These are phyloP conservation scores for Pangasius mekongensis DNA, from an alignment of 2,797 vertebrate genomes.

Conservation along the genomic window DNA sequence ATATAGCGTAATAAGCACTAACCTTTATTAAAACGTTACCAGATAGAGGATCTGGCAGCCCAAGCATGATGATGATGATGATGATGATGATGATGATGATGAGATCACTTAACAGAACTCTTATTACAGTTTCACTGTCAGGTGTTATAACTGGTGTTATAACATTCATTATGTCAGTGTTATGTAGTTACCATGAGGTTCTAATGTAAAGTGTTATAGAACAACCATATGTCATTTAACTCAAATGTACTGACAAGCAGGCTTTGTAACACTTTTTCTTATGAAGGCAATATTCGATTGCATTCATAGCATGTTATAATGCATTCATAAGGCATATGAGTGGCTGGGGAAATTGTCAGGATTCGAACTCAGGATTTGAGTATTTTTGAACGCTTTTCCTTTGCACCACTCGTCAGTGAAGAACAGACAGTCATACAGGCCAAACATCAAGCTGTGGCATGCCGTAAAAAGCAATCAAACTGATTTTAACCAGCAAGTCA, in stretches of 20 bases:
- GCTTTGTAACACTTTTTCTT: neutral
- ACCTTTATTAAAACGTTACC: neutral
- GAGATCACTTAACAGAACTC: neutral
- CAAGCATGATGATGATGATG: neutral
- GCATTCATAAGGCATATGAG: neutral
- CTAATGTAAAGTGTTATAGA: neutral
- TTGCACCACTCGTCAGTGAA: neutral
- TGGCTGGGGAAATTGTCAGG: neutral
- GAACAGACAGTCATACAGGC: neutral
- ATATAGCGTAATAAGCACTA: neutral
- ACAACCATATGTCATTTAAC: neutral
- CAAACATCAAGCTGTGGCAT: neutral
- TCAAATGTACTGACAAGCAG: neutral
- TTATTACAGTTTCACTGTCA: neutral
- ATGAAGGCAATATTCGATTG: neutral
- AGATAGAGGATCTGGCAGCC: neutral
- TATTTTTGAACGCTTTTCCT: neutral
- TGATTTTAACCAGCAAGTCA: slow-evolving; percentile 12
- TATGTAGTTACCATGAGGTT: neutral
- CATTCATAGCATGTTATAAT: neutral
- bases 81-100: neutral
- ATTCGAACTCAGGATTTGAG: neutral
- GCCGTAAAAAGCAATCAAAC: neutral
- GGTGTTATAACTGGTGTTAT: neutral
- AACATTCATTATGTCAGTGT: neutral